Percentiles rank a stretch among this genome's conserved stretches.
phyloP scores from a whole-genome alignment of 2,888 invertebrate species.

The Euplexia lucipara region DNA sequence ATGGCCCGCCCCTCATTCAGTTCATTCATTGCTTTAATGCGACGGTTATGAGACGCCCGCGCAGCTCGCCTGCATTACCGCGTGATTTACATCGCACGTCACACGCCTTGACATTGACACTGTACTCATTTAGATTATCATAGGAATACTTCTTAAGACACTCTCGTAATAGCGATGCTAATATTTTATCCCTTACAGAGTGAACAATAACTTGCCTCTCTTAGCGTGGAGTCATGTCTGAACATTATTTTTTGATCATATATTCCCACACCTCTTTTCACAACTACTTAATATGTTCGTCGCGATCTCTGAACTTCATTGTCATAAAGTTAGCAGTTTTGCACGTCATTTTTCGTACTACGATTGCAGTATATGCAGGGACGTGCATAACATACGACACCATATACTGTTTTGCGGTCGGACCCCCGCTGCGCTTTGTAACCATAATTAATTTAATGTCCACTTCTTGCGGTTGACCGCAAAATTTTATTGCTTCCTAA shows the following conservation, averaged over 20 bases:
- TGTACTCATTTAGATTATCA: constrained; percentile 45
- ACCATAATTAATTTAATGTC: constrained; percentile 78
- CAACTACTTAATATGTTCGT: constrained; percentile 51
- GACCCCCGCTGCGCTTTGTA: constrained; percentile 69
- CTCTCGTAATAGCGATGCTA: constrained; percentile 16
- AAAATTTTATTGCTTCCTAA: constrained; percentile 73
- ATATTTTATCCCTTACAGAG: constrained; percentile 16
- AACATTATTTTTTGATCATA: constrained; percentile 21
- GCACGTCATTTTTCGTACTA: constrained; percentile 67
- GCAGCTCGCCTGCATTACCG: constrained; percentile 55
- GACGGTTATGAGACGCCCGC: constrained; percentile 71
- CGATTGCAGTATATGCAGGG: constrained; percentile 67
- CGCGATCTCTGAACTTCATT: constrained; percentile 63
- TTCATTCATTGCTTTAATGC: constrained; percentile 72
- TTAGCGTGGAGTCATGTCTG: constrained; percentile 10
- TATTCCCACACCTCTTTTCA: constrained; percentile 58
- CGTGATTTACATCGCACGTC: constrained; percentile 60
- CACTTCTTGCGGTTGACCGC: constrained; percentile 75
- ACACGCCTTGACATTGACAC: constrained; percentile 54
- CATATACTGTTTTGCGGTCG: constrained; percentile 70
- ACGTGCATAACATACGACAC: constrained; percentile 72
- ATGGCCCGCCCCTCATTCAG: constrained; percentile 65
- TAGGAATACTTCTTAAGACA: constrained; percentile 36
- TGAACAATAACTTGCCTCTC: constrained; percentile 5
- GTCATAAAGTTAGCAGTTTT: constrained; percentile 66